These are phyloP conservation scores for Serripes groenlandicus DNA, from an alignment of 2,888 invertebrate genomes.

Conservation along the genomic window DNA sequence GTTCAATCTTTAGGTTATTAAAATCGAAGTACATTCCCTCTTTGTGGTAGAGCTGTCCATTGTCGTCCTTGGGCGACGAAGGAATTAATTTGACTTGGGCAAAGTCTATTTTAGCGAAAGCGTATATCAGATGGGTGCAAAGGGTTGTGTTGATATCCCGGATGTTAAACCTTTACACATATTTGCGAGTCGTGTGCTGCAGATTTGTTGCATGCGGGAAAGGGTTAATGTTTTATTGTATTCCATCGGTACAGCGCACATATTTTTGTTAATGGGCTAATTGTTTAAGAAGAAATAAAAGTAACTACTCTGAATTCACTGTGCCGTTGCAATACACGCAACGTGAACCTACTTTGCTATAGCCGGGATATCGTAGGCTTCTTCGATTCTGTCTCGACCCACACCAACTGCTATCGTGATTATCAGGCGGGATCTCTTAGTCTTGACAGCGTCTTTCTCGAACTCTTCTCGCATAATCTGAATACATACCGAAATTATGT, in stretches of 20 bases:
- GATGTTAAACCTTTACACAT: too few relatives aligned
- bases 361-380: slow-evolving; percentile 76
- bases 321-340: too few relatives aligned
- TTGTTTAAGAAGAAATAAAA: too few relatives aligned
- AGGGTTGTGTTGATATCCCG: slow-evolving; percentile 96
- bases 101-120: slow-evolving; percentile 98
- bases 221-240: too few relatives aligned
- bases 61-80: slow-evolving; percentile 58
- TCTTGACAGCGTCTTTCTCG: slow-evolving; percentile 63
- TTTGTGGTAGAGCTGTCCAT: slow-evolving; percentile 53
- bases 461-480: slow-evolving; percentile 77
- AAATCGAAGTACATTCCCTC: slow-evolving; percentile 71
- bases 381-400: slow-evolving; percentile 72
- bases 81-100: slow-evolving; percentile 91
- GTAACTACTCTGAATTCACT: too few relatives aligned
- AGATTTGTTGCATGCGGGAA: too few relatives aligned
- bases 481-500: too few relatives aligned
- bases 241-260: too few relatives aligned
- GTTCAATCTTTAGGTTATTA: slow-evolving; percentile 74
- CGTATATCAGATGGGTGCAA: slow-evolving; percentile 98
- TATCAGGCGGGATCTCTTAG: slow-evolving; percentile 67
- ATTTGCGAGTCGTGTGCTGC: too few relatives aligned
- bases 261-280: too few relatives aligned
- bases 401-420: slow-evolving; percentile 80
- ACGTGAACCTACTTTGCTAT: slow-evolving; percentile 78